Conservation (phyloP, 2,113 vertebrate genomes). For the Perccottus glenii region DNA sequence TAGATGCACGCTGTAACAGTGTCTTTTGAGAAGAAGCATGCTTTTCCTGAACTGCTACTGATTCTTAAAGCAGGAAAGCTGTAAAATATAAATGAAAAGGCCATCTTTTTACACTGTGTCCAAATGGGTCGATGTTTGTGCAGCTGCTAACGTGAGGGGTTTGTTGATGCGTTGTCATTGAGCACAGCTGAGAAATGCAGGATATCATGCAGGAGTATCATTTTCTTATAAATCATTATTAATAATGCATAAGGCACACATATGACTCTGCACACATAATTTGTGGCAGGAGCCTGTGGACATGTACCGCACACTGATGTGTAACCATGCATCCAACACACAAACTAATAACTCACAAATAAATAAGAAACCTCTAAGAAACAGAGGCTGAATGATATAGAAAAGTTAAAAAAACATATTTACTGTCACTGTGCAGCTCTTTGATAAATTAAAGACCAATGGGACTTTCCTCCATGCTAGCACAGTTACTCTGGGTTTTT, state of each 20-base stretch:
- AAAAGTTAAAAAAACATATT: too few relatives aligned
- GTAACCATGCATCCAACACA: constrained; percentile 16
- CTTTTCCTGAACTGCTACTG: not conserved
- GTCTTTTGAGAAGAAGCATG: too few relatives aligned
- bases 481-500: too few relatives aligned
- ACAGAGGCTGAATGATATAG: too few relatives aligned
- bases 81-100: constrained; percentile 14
- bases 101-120: constrained; percentile 2
- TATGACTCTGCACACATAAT: not conserved
- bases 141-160: constrained; percentile 11
- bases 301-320: not conserved
- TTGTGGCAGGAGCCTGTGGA: constrained; percentile 1
- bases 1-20: too few relatives aligned
- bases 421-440: too few relatives aligned
- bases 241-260: constrained; percentile 15
- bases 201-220: constrained; percentile 8
- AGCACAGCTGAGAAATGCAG: constrained; percentile 18
- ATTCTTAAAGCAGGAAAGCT: constrained; percentile 5
- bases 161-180: constrained; percentile 10
- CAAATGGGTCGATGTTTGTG: not conserved
- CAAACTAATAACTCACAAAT: constrained; percentile 2
- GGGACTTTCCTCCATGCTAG: too few relatives aligned
- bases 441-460: too few relatives aligned
- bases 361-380: too few relatives aligned
- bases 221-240: constrained; percentile 17